These are phyloP conservation scores for Origma solitaria DNA, from an alignment of 2,113 vertebrate species.

Conservation along the genomic window DNA sequence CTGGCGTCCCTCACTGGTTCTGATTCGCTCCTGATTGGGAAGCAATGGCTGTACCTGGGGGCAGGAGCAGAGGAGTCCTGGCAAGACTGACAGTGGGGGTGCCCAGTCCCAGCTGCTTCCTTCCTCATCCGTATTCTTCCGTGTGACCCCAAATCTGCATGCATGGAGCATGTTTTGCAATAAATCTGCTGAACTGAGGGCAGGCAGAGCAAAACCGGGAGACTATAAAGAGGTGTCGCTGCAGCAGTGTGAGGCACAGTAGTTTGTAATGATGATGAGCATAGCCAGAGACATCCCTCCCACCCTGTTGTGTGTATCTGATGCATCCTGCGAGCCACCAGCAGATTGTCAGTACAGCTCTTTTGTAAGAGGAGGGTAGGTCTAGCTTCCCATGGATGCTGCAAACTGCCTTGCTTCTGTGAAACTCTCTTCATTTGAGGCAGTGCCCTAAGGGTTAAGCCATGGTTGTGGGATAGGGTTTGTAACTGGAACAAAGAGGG, in stretches of 20 bases:
- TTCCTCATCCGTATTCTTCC: neutral
- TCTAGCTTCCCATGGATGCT: neutral
- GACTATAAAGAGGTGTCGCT: accelerated
- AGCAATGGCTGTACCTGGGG: neutral
- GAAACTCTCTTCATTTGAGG: neutral
- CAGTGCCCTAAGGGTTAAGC: slow-evolving; percentile 39
- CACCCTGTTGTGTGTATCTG: accelerated
- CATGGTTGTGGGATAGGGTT: neutral
- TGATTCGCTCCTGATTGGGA: neutral
- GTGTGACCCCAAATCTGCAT: neutral
- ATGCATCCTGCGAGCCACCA: neutral
- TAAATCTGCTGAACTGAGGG: neutral
- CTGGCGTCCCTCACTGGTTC: neutral
- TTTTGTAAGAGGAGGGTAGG: neutral
- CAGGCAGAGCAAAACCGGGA: neutral
- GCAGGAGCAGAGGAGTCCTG: neutral
- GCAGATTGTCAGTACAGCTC: neutral
- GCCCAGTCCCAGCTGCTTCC: neutral
- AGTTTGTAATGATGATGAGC: neutral
- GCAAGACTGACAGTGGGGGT: neutral
- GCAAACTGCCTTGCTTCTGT: neutral
- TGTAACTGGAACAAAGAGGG: slow-evolving; percentile 43
- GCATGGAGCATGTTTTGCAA: neutral
- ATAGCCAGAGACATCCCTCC: neutral
- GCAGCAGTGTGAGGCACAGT: neutral